Percentiles rank a stretch among this genome's conserved stretches.
These are phyloP conservation scores for Scopus umbretta DNA, from an alignment of 2,113 vertebrate species.

Conservation along the genomic window DNA sequence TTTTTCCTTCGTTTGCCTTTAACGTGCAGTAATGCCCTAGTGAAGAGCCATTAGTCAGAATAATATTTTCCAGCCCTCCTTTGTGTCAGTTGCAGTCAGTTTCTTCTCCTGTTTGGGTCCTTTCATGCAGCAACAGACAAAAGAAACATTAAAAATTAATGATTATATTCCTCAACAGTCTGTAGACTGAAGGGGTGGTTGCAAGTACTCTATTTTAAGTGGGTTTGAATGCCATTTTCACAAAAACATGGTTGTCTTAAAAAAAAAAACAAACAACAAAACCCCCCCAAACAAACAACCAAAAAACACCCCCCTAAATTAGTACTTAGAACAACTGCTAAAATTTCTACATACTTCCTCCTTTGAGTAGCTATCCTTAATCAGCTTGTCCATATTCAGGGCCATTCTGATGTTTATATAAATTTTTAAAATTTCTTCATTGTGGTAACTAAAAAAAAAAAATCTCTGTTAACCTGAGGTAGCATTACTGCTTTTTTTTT, in stretches of 20 bases:
- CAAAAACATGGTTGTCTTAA: neutral
- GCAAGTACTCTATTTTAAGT: neutral
- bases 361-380: neutral
- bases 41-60: neutral
- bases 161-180: neutral
- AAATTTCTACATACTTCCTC: neutral
- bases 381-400: neutral
- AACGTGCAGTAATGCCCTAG: neutral
- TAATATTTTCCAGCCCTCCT: conserved; percentile 7
- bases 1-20: neutral
- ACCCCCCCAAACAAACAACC: neutral
- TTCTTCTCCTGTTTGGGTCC: neutral
- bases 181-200: neutral
- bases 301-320: neutral
- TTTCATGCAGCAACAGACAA: conserved; percentile 22
- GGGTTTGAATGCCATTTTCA: neutral
- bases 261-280: neutral
- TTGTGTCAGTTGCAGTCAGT: conserved; percentile 12
- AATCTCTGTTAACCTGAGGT: neutral
- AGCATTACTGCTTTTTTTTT: neutral
- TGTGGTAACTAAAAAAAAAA: neutral
- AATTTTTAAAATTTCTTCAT: neutral
- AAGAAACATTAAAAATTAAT: conserved; percentile 50
- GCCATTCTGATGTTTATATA: neutral
- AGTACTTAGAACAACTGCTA: neutral